These are phyloP conservation scores for Cnemophilus loriae DNA, from an alignment of 2,113 vertebrate species.

Conservation along the genomic window DNA sequence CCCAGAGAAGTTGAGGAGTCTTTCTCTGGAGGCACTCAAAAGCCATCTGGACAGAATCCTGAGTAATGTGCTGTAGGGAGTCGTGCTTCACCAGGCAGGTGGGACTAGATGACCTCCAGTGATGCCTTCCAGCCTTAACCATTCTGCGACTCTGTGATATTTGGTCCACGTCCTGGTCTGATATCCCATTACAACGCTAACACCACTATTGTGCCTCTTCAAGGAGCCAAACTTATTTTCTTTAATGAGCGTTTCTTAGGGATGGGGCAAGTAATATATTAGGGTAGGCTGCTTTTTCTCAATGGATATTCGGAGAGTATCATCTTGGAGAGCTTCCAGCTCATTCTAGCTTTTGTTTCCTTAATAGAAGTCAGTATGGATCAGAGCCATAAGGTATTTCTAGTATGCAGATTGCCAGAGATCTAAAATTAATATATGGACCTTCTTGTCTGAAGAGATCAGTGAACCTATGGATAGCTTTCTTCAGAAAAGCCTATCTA, in stretches of 20 bases:
- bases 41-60: neutral
- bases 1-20: neutral
- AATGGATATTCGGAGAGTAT: neutral
- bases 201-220: neutral
- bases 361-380: constrained; percentile 21
- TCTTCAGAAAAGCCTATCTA: neutral
- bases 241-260: neutral
- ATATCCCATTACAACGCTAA: neutral
- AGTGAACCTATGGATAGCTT: neutral
- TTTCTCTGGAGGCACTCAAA: neutral
- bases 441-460: neutral
- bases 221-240: neutral
- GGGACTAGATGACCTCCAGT: neutral
- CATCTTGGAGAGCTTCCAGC: constrained; percentile 37
- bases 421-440: neutral
- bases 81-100: neutral
- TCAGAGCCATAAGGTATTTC: neutral
- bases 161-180: neutral
- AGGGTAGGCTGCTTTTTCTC: neutral
- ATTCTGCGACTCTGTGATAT: neutral
- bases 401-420: neutral
- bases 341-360: constrained; percentile 27
- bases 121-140: neutral
- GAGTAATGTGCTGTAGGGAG: neutral
- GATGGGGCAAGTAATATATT: neutral